Conservation (phyloP, 2,113 vertebrate genomes). For the Psittacara wagleri region DNA sequence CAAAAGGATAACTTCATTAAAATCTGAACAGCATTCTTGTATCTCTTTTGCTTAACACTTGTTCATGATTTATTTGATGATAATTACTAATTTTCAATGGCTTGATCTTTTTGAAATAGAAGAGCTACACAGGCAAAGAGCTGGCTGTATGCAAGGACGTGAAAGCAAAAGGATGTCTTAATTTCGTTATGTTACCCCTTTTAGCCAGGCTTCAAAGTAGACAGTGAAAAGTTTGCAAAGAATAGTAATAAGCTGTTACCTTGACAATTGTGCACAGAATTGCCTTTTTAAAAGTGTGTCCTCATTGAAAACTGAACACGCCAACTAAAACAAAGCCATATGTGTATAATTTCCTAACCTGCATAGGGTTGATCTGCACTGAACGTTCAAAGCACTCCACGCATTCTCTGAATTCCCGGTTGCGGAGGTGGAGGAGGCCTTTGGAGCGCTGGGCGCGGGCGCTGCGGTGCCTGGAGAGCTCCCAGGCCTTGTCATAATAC, state of each 20-base stretch:
- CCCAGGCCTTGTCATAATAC: conserved; percentile 92
- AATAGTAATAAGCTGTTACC: not conserved
- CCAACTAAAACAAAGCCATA: not conserved
- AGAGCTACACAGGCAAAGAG: not conserved
- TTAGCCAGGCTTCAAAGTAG: not conserved
- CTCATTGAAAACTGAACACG: not conserved
- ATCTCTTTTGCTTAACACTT: not conserved
- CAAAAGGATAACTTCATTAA: not conserved
- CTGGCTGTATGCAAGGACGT: not conserved
- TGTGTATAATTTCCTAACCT: conserved; percentile 74
- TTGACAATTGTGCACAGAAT: not conserved
- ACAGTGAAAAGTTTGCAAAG: not conserved
- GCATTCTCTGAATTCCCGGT: conserved; percentile 83
- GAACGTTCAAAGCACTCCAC: conserved; percentile 91
- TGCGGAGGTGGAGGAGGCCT: conserved; percentile 89
- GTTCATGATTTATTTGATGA: not conserved
- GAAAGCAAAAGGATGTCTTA: not conserved
- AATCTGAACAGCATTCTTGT: not conserved
- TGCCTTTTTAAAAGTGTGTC: not conserved
- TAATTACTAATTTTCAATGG: not conserved
- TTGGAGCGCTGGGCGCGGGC: conserved; percentile 93
- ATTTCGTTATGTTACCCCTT: not conserved
- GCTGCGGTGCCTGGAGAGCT: conserved; percentile 86
- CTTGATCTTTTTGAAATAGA: not conserved
- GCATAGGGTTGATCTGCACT: conserved; percentile 87